phyloP scores from a whole-genome alignment of 2,888 invertebrate genomes.

The Aphrophora alni region DNA sequence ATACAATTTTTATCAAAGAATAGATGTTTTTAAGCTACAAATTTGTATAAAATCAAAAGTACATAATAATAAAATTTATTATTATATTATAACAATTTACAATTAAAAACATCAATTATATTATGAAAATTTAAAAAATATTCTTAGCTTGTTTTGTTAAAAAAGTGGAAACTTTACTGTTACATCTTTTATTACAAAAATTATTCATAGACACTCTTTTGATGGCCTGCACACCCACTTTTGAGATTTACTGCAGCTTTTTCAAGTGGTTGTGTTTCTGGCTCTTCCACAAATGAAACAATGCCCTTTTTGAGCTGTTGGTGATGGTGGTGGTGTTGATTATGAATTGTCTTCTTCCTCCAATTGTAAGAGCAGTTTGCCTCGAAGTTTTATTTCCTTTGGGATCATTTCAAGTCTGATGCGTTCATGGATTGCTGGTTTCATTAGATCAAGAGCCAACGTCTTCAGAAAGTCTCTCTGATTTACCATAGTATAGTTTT shows the following conservation, averaged over 20 bases:
- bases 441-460: neutral
- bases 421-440: neutral
- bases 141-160: no score
- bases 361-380: neutral
- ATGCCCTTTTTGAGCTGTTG: neutral
- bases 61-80: no score
- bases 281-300: neutral
- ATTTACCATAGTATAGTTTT: neutral
- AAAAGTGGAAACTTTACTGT: no score
- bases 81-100: no score
- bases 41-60: no score
- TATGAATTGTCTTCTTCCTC: neutral
- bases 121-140: no score
- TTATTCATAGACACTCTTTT: no score
- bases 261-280: neutral
- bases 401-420: slow-evolving; percentile 1
- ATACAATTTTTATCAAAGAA: no score
- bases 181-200: no score
- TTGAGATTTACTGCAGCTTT: neutral
- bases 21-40: no score
- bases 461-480: neutral
- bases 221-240: neutral
- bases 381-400: neutral
- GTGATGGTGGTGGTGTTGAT: neutral
- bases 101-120: no score